A percentile compares a stretch with the other conserved stretches of the same genome.
These are phyloP conservation scores for Cotesia vestalis DNA, from an alignment of 1,140 invertebrate species.

Conservation along the genomic window DNA sequence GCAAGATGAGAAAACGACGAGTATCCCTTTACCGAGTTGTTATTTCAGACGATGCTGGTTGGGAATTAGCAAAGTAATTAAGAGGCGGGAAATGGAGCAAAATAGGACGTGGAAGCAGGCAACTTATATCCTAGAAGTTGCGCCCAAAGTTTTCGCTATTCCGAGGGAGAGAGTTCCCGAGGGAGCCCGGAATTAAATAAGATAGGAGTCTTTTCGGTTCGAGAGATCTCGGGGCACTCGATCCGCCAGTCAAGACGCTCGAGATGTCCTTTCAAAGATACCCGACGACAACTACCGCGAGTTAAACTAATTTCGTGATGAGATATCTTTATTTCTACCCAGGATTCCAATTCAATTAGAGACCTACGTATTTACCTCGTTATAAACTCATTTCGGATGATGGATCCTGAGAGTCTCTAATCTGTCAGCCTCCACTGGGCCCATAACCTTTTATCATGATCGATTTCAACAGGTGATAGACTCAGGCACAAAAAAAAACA, in stretches of 20 bases:
- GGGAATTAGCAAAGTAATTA: slow-evolving; percentile 62
- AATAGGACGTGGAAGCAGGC: slow-evolving; percentile 46
- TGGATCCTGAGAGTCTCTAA: too few species aligned
- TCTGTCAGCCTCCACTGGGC: too few species aligned
- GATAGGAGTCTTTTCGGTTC: neutral
- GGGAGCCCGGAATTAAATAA: too few species aligned
- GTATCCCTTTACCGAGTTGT: slow-evolving; percentile 48
- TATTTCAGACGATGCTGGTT: slow-evolving; percentile 53
- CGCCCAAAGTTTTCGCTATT: too few species aligned
- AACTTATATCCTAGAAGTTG: slow-evolving; percentile 45
- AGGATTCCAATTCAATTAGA: slow-evolving; percentile 3
- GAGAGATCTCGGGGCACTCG: slow-evolving; percentile 9
- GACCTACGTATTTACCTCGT: neutral
- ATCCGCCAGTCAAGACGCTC: neutral
- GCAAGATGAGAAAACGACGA: slow-evolving; percentile 31
- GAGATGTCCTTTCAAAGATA: slow-evolving; percentile 23
- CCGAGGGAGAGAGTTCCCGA: too few species aligned
- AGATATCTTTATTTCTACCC: neutral
- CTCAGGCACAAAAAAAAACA: too few species aligned
- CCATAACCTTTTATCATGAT: too few species aligned
- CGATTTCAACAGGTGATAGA: too few species aligned
- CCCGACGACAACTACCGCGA: neutral
- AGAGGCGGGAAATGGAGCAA: slow-evolving; percentile 59
- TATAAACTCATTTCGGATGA: too few species aligned
- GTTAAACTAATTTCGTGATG: slow-evolving; percentile 11